Percentiles rank a stretch among this genome's conserved stretches.
Evolutionary conservation across 2,888 invertebrate genomes (phyloP).

Genomic region (Drosophila pseudotakahashii): DNA sequence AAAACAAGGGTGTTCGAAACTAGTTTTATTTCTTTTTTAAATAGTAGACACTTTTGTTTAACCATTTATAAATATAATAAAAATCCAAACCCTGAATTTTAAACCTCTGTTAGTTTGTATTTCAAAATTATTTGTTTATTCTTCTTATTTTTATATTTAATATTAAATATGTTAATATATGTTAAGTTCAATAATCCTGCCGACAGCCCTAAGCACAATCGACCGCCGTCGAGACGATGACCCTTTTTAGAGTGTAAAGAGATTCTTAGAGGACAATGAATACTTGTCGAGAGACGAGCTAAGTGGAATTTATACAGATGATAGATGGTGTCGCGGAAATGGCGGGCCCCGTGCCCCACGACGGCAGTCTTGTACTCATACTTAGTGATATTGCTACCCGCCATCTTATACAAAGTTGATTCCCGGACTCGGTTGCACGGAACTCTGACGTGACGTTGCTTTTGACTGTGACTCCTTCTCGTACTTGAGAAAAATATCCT

Average conservation of each 20-base stretch:
- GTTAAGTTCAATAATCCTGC: slow-evolving; percentile 26
- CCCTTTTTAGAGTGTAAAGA: neutral
- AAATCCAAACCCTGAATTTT: neutral
- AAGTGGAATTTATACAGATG: slow-evolving; percentile 31
- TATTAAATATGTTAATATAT: neutral
- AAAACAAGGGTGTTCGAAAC: too few species aligned
- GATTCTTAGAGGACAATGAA: slow-evolving; percentile 13
- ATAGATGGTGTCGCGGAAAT: neutral
- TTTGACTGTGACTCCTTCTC: slow-evolving; percentile 54
- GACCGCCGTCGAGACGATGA: slow-evolving; percentile 12
- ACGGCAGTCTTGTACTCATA: slow-evolving; percentile 19
- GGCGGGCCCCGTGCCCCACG: neutral
- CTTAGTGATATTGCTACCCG: slow-evolving; percentile 1
- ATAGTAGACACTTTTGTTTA: too few species aligned
- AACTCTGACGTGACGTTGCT: slow-evolving; percentile 16
- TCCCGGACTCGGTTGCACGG: slow-evolving; percentile 3
- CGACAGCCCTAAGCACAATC: slow-evolving; percentile 9
- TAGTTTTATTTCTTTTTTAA: too few species aligned
- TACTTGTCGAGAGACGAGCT: neutral
- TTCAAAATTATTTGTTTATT: neutral
- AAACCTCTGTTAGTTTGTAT: neutral
- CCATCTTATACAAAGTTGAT: slow-evolving; percentile 7
- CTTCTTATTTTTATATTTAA: neutral
- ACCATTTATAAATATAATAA: too few species aligned
- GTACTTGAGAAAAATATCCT: slow-evolving; percentile 89